A percentile compares a stretch with the other conserved stretches of the same genome.
phyloP scores from a whole-genome alignment of 2,113 vertebrate species.

The Phalacrocorax brasilianus region DNA sequence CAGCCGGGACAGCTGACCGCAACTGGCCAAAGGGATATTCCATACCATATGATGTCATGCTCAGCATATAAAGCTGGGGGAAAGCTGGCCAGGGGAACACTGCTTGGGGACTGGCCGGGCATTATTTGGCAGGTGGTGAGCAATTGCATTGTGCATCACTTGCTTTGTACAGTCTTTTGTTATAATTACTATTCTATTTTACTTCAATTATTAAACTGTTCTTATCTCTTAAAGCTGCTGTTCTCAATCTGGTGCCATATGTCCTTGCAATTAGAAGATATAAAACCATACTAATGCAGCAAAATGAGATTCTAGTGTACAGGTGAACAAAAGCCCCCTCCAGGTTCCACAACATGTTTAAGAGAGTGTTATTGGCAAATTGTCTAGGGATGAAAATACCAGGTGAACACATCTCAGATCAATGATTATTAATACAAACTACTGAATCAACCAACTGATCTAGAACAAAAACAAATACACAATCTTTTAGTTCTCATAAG shows the following conservation, averaged over 20 bases:
- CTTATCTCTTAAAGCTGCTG: not conserved
- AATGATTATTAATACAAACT: not conserved
- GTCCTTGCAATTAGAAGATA: not conserved
- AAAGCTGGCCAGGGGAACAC: too few species aligned
- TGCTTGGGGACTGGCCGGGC: too few species aligned
- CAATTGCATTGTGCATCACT: too few species aligned
- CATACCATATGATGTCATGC: too few species aligned
- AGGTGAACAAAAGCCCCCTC: not conserved
- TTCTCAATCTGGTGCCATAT: not conserved
- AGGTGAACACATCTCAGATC: not conserved
- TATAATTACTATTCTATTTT: too few species aligned
- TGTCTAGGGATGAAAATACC: not conserved
- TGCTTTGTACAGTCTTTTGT: too few species aligned
- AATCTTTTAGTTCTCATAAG: not conserved
- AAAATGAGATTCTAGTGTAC: not conserved
- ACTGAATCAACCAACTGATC: not conserved
- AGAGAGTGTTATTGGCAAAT: not conserved
- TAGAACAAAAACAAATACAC: not conserved
- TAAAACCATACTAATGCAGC: not conserved
- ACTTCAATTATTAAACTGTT: too few species aligned
- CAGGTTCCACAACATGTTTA: not conserved
- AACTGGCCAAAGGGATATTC: too few species aligned
- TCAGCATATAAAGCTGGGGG: too few species aligned
- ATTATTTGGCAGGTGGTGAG: too few species aligned
- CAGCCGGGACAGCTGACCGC: too few species aligned